Evolutionary conservation across 2,113 vertebrate species (phyloP).

Genomic region (Indicator maculatus): DNA sequence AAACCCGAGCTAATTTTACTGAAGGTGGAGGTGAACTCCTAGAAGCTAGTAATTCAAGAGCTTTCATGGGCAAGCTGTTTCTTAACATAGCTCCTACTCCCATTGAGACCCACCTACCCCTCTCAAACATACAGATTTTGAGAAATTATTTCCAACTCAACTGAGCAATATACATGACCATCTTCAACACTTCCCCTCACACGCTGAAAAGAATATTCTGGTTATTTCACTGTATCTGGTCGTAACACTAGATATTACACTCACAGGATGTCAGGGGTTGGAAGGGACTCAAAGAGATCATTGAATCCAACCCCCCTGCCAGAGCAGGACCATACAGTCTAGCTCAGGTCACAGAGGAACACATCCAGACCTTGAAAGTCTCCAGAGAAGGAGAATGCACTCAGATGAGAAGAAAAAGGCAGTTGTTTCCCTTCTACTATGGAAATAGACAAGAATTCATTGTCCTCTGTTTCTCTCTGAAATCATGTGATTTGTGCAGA

Average conservation of each 20-base stretch:
- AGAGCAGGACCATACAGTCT: too few species aligned
- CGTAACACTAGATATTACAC: background rate
- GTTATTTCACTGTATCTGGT: background rate
- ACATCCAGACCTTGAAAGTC: too few species aligned
- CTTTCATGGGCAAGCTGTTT: background rate
- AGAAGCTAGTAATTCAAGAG: background rate
- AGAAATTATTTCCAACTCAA: background rate
- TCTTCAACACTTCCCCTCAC: background rate
- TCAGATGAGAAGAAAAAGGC: background rate
- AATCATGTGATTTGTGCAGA: background rate
- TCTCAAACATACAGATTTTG: rapidly evolving
- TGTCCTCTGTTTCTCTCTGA: background rate
- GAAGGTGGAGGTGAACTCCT: background rate
- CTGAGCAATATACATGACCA: rapidly evolving
- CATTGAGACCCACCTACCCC: background rate
- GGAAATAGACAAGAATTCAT: background rate
- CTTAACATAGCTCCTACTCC: background rate
- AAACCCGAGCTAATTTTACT: background rate
- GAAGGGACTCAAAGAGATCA: too few species aligned
- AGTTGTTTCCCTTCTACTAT: background rate
- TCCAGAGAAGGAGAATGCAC: too few species aligned
- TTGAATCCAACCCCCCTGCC: too few species aligned
- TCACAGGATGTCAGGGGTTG: background rate
- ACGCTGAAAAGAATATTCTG: background rate
- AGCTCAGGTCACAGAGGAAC: too few species aligned